phyloP scores from a whole-genome alignment of 2,797 vertebrate species.

The Tiaroga cobitis region DNA sequence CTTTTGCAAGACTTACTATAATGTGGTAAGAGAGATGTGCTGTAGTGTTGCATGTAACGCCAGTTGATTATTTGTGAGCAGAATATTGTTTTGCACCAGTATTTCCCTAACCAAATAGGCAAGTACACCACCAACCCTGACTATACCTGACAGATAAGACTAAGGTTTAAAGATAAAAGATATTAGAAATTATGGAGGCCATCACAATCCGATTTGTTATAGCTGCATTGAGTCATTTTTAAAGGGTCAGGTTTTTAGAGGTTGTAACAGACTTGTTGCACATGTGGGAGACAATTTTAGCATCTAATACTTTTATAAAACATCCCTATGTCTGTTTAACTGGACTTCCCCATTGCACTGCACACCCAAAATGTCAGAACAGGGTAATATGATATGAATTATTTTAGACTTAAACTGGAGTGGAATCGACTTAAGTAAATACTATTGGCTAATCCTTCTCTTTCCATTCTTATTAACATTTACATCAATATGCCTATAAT shows the following conservation, averaged over 20 bases:
- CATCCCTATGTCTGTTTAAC: not conserved
- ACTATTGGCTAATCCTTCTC: not conserved
- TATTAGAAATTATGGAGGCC: not conserved
- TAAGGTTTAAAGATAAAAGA: not conserved
- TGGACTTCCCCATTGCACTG: not conserved
- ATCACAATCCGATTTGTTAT: not conserved
- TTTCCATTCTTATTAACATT: not conserved
- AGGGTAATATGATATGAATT: not conserved
- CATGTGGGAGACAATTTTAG: not conserved
- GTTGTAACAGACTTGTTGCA: not conserved
- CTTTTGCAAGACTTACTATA: conserved; percentile 98
- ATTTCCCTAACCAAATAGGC: conserved; percentile 26
- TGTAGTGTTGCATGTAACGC: not conserved
- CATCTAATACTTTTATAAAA: not conserved
- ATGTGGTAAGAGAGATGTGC: conserved; percentile 84
- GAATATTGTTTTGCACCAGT: not conserved
- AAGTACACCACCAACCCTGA: not conserved
- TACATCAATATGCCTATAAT: not conserved
- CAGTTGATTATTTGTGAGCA: conserved; percentile 4
- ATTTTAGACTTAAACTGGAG: not conserved
- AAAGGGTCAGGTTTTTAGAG: not conserved
- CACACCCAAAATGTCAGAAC: not conserved
- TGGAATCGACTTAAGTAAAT: not conserved
- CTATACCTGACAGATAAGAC: not conserved
- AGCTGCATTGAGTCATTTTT: not conserved